Evolutionary conservation across 2,113 vertebrate species (phyloP), one percentile per base, ranked within the genome.

Genomic region (Poeciliopsis retropinna): DNA sequence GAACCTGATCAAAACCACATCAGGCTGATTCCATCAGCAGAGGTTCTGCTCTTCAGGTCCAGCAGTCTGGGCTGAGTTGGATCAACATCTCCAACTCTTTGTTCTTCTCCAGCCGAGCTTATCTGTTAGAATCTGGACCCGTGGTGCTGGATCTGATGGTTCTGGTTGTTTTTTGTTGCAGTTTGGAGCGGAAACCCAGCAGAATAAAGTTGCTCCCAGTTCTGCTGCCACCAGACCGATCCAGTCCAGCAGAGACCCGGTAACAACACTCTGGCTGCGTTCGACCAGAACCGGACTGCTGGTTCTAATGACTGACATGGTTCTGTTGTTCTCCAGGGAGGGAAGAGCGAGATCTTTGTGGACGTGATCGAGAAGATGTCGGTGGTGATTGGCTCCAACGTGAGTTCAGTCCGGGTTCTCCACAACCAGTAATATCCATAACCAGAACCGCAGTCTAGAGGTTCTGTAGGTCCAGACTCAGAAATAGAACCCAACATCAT

Each of bases 121-220:
- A 37, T 15, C 39, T 41, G 12, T 4, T 41, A 14, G 3, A 14
- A 14, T 41, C 14, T 14, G 39, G 14, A 14, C 39, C 14, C 13
- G 14, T 41, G 39, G 39, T 15, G 12, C 39, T 15, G 39, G 39
- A 13, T 41, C 39, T 41, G 6, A 15, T 34, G 32, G 64, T 27
- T 61, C 28, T 60, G 22, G 44, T 11, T 7, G 60, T 63, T 30
- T 11, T 79, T 28, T 60, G 34, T 63, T 75, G 28, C 61, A 97
- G 97, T 98, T 98, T 67, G 96, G 96, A 65, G 96, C 96, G 0
- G 97, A 98, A 63, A 98, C 96, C 0, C 96, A 98, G 61, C 96
- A 97, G 85, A 97, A 91, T 85, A 96, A 94, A 91, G 96, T 97
- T 73, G 96, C 96, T 10, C 97, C 96, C 0, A 95, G 97, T 75